Conservation (phyloP, 2,888 invertebrate genomes). For the Tenthredo scrophulariae region DNA sequence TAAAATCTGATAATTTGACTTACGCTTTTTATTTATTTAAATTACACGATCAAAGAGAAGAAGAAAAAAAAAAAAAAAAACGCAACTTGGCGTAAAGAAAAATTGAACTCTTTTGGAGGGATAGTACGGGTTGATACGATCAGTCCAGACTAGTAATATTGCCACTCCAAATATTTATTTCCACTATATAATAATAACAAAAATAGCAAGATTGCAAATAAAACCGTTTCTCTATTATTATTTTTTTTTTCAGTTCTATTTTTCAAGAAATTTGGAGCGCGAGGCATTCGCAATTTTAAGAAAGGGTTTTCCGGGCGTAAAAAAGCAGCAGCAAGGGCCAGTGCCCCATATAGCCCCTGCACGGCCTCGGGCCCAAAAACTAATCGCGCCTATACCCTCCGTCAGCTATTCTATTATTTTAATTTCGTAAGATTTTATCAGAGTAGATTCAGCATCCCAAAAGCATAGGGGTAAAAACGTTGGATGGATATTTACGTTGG, state of each 20-base stretch:
- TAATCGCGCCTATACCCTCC: conserved; percentile 47
- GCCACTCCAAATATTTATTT: conserved; percentile 39
- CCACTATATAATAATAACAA: background rate
- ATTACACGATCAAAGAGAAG: background rate
- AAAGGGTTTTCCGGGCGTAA: conserved; percentile 44
- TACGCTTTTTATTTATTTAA: background rate
- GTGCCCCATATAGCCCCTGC: conserved; percentile 45
- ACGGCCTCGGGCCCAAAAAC: conserved; percentile 49
- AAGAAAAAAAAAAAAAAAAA: background rate
- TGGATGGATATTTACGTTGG: background rate
- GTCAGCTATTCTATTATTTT: background rate
- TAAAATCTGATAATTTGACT: background rate
- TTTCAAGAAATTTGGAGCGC: conserved; percentile 45
- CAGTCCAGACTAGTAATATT: conserved; percentile 3
- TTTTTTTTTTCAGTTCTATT: background rate
- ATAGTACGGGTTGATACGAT: conserved; percentile 18
- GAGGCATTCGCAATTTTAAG: conserved; percentile 35
- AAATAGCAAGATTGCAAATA: conserved; percentile 13
- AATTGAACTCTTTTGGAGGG: conserved; percentile 18
- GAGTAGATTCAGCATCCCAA: background rate
- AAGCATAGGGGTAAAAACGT: background rate
- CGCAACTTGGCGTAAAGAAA: background rate
- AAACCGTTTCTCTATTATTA: background rate
- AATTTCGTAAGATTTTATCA: background rate
- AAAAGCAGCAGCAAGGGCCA: conserved; percentile 52